phyloP scores from a whole-genome alignment of 2,888 invertebrate species.

The Ceramica pisi region DNA sequence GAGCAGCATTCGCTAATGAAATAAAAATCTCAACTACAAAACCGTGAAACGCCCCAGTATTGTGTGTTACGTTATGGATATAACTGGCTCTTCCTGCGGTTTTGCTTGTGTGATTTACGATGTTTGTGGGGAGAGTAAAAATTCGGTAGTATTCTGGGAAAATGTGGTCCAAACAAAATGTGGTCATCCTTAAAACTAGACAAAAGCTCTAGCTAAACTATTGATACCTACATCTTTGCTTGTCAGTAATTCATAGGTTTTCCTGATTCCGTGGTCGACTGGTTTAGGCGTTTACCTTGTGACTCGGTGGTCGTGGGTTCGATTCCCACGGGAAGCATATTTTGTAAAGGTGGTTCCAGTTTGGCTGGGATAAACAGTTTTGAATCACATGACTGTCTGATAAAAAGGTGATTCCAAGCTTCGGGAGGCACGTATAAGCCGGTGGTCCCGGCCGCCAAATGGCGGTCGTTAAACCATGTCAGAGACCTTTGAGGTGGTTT shows the following conservation, averaged over 20 bases:
- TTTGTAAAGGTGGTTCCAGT: too few species aligned
- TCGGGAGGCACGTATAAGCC: too few species aligned
- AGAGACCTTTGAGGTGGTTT: too few species aligned
- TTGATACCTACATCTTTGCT: neutral
- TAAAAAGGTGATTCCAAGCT: too few species aligned
- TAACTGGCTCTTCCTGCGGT: conserved; percentile 57
- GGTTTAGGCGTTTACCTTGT: too few species aligned
- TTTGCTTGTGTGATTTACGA: conserved; percentile 57
- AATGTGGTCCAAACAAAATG: conserved; percentile 25
- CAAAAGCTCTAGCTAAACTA: neutral
- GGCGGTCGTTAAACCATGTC: too few species aligned
- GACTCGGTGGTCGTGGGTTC: too few species aligned
- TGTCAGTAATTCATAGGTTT: neutral
- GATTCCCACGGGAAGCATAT: too few species aligned
- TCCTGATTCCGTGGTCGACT: too few species aligned
- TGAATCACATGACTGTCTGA: too few species aligned
- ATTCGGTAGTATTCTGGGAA: conserved; percentile 42
- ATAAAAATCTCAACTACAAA: conserved; percentile 64
- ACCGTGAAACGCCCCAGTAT: conserved; percentile 52
- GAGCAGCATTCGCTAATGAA: conserved; percentile 60
- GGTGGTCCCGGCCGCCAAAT: too few species aligned
- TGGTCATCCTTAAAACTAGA: neutral
- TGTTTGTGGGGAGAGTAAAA: conserved; percentile 55
- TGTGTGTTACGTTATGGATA: conserved; percentile 57
- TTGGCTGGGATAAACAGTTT: too few species aligned